phyloP scores from a whole-genome alignment of 2,113 vertebrate genomes.

The Galeopterus variegatus region DNA sequence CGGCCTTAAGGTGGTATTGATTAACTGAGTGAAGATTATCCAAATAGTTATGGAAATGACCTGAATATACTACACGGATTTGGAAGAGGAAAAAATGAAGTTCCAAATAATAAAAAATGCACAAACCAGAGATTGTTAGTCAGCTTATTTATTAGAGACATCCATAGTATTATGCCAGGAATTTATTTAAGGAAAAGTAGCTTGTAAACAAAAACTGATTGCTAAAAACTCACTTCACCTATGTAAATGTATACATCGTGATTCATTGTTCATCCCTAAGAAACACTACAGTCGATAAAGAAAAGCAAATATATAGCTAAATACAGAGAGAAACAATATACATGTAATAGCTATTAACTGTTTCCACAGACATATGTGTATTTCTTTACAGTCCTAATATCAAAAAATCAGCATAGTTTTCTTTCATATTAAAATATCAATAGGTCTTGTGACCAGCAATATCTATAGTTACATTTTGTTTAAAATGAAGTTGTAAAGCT shows the following conservation, averaged over 20 bases:
- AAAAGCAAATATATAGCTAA: background rate
- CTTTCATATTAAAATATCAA: background rate
- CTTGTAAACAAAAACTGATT: background rate
- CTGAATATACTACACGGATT: background rate
- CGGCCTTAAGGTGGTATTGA: too few species aligned
- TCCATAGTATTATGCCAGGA: background rate
- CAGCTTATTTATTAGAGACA: background rate
- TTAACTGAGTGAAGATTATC: background rate
- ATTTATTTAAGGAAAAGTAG: background rate
- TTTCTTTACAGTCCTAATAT: background rate
- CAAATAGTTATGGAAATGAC: background rate
- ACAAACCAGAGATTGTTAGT: background rate
- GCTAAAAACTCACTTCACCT: slow-evolving; percentile 15
- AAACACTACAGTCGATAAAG: slow-evolving; percentile 22
- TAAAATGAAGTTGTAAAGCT: slow-evolving; percentile 11
- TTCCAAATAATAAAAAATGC: background rate
- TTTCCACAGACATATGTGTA: background rate
- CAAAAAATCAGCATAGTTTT: background rate
- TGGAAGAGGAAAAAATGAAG: background rate
- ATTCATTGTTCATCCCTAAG: background rate
- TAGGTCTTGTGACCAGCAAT: background rate
- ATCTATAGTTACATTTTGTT: background rate
- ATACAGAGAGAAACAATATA: background rate
- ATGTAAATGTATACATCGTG: background rate
- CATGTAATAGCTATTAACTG: background rate